These are phyloP conservation scores for Bacillus rossius DNA, from an alignment of 1,140 invertebrate species.

Conservation along the genomic window DNA sequence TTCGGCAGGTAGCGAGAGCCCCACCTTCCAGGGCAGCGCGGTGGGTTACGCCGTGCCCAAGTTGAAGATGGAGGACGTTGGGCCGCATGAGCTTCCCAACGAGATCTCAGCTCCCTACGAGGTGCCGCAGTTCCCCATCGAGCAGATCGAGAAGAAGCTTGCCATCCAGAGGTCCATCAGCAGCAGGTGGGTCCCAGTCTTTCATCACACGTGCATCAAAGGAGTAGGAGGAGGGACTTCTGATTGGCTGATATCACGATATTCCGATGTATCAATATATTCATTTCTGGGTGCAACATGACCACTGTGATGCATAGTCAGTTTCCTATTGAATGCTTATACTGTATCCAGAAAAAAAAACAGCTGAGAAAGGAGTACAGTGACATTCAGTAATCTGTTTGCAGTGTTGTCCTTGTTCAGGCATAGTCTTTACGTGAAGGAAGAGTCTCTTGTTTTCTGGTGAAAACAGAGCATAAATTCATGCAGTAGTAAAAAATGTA, in stretches of 20 bases:
- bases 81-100: conserved; percentile 63
- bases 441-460: too few relatives aligned
- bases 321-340: neutral
- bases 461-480: too few relatives aligned
- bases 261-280: neutral
- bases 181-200: conserved; percentile 60
- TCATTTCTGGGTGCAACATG: neutral
- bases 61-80: conserved; percentile 19
- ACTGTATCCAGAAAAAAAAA: too few relatives aligned
- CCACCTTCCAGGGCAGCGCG: conserved; percentile 12
- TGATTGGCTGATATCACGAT: too few relatives aligned
- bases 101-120: conserved; percentile 93
- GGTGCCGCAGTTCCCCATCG: conserved; percentile 94
- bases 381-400: too few relatives aligned
- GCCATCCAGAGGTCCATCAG: conserved; percentile 88
- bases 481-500: too few relatives aligned
- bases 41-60: neutral
- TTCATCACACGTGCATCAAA: too few relatives aligned
- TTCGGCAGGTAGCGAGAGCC: conserved; percentile 50
- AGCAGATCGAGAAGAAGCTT: conserved; percentile 91
- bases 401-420: too few relatives aligned
- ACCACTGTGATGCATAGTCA: neutral
- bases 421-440: too few relatives aligned
- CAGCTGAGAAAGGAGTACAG: too few relatives aligned
- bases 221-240: too few relatives aligned